A percentile compares a stretch with the other conserved stretches of the same genome.
Conservation (phyloP, 2,113 vertebrate genomes). For the Hippocampus barbouri region DNA sequence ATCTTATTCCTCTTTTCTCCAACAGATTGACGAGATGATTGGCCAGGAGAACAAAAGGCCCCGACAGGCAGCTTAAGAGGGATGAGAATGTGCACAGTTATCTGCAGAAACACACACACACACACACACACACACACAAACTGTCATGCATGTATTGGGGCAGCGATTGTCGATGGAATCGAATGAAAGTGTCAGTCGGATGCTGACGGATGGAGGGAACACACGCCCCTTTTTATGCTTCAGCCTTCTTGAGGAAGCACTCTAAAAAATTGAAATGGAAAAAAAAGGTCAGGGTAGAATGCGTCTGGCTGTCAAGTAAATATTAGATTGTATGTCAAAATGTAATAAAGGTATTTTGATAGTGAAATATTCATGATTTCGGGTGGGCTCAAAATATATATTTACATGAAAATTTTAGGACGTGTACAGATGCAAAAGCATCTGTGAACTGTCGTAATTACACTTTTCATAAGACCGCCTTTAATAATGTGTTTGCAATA, state of each 20-base stretch:
- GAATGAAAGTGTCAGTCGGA: conserved; percentile 65
- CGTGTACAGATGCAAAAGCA: no score
- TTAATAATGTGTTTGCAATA: no score
- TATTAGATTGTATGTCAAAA: not conserved
- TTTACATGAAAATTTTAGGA: not conserved
- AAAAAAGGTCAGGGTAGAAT: not conserved
- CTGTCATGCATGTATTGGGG: conserved; percentile 33
- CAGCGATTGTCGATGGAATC: conserved; percentile 60
- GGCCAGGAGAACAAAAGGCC: conserved; percentile 48
- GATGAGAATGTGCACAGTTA: not conserved
- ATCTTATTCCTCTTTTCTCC: conserved; percentile 41
- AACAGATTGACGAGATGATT: conserved; percentile 53
- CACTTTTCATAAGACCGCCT: no score
- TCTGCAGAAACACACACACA: not conserved
- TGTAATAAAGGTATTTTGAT: not conserved
- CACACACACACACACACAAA: not conserved
- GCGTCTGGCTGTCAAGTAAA: not conserved
- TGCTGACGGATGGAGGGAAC: conserved; percentile 58
- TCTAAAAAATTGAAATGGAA: not conserved
- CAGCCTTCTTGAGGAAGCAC: conserved; percentile 23
- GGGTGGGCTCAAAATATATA: not conserved
- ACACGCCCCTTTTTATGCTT: conserved; percentile 40
- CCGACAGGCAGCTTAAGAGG: conserved; percentile 41
- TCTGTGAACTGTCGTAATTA: no score
- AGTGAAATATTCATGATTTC: not conserved